Evolutionary conservation across 2,888 invertebrate genomes (phyloP).

Genomic region (Oxycera nigricornis): DNA sequence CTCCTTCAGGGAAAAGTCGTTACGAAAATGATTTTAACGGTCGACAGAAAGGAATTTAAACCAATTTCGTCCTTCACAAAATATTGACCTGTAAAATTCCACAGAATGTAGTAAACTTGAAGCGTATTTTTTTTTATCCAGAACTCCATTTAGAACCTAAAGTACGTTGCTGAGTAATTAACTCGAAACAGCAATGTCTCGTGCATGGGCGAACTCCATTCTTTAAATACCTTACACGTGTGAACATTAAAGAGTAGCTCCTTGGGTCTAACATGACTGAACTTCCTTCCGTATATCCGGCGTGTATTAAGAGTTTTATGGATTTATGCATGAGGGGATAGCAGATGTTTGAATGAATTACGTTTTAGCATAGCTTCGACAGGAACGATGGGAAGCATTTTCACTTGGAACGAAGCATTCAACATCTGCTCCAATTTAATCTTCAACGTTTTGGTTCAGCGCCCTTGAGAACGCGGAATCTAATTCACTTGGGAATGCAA

Average conservation of each 20-base stretch:
- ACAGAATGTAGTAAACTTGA: too few relatives aligned
- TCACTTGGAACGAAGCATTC: neutral
- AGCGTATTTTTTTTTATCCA: neutral
- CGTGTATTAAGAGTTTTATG: constrained; percentile 24
- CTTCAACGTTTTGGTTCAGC: neutral
- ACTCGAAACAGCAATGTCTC: neutral
- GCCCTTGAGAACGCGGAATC: neutral
- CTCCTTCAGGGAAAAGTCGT: too few relatives aligned
- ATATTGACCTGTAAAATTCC: too few relatives aligned
- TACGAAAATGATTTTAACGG: too few relatives aligned
- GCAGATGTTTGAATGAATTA: constrained; percentile 28
- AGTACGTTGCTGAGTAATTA: constrained; percentile 13
- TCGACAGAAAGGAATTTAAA: too few relatives aligned
- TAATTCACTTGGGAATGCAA: neutral
- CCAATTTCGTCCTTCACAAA: too few relatives aligned
- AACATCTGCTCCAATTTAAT: neutral
- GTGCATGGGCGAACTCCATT: neutral
- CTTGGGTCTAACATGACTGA: neutral
- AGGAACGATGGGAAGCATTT: neutral
- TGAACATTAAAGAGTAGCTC: neutral
- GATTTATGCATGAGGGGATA: constrained; percentile 32
- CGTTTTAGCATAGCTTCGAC: too few relatives aligned
- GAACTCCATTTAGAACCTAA: neutral
- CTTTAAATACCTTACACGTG: neutral
- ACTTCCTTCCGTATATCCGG: neutral